A percentile compares a stretch with the other conserved stretches of the same genome.
Evolutionary conservation across 2,888 invertebrate species (phyloP).

Genomic region (Caenorhabditis angaria): DNA sequence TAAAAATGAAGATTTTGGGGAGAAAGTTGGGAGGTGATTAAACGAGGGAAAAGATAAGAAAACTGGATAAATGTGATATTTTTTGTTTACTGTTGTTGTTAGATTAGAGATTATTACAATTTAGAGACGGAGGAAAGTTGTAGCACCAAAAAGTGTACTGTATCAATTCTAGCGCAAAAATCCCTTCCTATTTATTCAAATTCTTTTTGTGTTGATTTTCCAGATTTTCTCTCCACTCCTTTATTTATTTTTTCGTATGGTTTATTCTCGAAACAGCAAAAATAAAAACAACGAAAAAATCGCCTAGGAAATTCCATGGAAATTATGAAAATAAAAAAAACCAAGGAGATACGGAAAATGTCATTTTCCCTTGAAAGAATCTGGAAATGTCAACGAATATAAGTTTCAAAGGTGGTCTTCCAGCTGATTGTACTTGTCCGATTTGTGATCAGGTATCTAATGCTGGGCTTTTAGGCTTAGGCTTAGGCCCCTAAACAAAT

Average conservation of each 20-base stretch:
- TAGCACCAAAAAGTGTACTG: neutral
- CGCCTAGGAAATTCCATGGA: neutral
- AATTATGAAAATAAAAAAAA: neutral
- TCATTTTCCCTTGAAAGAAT: neutral
- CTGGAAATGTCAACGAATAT: conserved; percentile 1
- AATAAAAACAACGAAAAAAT: no score
- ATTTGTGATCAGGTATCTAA: conserved; percentile 38
- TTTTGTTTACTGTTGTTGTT: neutral
- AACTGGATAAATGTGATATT: neutral
- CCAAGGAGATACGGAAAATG: neutral
- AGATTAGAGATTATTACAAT: no score
- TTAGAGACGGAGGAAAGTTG: no score
- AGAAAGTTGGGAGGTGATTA: neutral
- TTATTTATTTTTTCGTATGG: neutral
- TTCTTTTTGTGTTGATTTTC: neutral
- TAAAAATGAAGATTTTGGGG: neutral
- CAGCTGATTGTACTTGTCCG: conserved; percentile 42
- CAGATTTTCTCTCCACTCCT: neutral
- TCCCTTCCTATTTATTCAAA: neutral
- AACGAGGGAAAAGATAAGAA: conserved; percentile 1
- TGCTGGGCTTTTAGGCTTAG: neutral
- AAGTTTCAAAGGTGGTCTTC: conserved; percentile 33
- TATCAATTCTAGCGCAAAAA: no score
- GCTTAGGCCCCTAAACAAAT: neutral
- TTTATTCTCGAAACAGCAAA: neutral